Conservation (phyloP, 2,888 invertebrate genomes). For the Fragum sueziense region DNA sequence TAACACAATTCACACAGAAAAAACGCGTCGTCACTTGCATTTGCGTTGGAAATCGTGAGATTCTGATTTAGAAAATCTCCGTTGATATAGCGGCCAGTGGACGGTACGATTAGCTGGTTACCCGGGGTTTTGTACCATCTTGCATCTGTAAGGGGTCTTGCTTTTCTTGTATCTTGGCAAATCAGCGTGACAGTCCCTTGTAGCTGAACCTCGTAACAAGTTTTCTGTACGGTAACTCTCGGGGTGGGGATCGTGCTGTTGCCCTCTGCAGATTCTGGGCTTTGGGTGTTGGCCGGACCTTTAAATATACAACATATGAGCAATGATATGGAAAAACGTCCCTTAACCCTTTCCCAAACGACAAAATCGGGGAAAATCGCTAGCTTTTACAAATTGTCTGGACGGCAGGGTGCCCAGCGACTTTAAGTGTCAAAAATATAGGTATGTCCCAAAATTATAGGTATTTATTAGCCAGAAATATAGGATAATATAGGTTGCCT, state of each 20-base stretch:
- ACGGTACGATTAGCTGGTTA: background rate
- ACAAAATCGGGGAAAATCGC: no score
- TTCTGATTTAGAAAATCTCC: constrained; percentile 40
- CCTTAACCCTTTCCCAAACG: background rate
- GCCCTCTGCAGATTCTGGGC: background rate
- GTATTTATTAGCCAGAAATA: no score
- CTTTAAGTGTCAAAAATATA: no score
- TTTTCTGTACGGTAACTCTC: constrained; percentile 13
- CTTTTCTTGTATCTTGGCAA: constrained; percentile 23
- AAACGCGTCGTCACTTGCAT: constrained; percentile 2
- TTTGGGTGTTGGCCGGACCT: background rate
- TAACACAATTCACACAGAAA: constrained; percentile 51
- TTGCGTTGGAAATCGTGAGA: constrained; percentile 50
- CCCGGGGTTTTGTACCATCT: background rate
- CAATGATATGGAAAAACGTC: no score
- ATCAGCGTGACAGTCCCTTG: constrained; percentile 12
- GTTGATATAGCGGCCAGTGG: constrained; percentile 48
- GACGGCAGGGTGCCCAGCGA: no score
- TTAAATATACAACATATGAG: no score
- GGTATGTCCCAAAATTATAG: no score
- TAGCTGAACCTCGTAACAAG: constrained; percentile 35
- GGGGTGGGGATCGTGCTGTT: constrained; percentile 10
- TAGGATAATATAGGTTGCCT: no score
- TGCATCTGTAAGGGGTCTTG: background rate
- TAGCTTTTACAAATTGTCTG: no score